Evolutionary conservation across 2,113 vertebrate genomes (phyloP).

Genomic region (Megaceryle torquata): DNA sequence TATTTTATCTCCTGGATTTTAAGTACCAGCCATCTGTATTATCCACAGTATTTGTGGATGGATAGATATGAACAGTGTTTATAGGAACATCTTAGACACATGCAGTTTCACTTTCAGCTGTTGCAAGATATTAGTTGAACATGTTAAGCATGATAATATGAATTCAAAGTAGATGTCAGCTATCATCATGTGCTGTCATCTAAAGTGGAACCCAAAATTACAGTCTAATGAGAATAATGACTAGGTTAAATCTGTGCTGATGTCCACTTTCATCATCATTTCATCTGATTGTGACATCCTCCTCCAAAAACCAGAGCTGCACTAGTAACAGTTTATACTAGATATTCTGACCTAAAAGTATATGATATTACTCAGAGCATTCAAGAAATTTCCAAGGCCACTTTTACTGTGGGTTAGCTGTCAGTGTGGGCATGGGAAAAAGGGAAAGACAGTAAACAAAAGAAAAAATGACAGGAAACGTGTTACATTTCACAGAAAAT

Average conservation of each 20-base stretch:
- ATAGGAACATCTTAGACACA: background rate
- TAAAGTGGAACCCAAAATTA: constrained; percentile 31
- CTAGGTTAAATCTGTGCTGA: constrained; percentile 23
- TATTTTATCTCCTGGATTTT: background rate
- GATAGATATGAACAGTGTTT: background rate
- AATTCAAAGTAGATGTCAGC: constrained; percentile 5
- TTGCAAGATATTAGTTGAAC: constrained; percentile 22
- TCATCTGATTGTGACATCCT: constrained; percentile 19
- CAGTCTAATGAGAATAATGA: constrained; percentile 48
- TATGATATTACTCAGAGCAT: background rate
- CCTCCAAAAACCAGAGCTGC: background rate
- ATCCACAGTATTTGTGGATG: background rate
- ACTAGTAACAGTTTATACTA: background rate
- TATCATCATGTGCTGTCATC: background rate
- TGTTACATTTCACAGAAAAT: constrained; percentile 43
- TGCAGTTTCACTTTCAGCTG: background rate
- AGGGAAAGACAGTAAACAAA: constrained; percentile 2
- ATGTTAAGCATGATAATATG: background rate
- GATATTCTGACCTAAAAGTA: background rate
- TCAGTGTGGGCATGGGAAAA: background rate
- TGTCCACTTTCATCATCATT: constrained; percentile 35
- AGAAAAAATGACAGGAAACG: constrained; percentile 29
- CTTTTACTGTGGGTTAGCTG: background rate
- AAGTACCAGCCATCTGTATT: background rate
- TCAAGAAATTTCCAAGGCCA: background rate